Base-by-base conservation (phyloP, 1,140 invertebrate species). In the Cyclina sinensis region DNA sequence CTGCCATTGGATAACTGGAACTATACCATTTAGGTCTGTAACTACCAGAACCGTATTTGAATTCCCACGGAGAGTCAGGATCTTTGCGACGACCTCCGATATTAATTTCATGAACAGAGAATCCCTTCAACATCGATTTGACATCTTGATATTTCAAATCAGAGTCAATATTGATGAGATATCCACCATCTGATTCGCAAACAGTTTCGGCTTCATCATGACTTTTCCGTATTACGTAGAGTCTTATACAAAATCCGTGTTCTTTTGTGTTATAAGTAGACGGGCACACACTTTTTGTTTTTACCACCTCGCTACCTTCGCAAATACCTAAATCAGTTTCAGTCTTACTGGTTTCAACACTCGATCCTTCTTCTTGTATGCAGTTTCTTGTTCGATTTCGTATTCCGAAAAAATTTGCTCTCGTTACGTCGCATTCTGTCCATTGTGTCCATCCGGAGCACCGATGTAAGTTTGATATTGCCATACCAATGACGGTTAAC, bases 191-290 rank as follows among this genome's bases (percentile, higher is more conserved):
- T 32, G 54, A 3, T 18, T 78, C 2, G 35, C 74, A 78, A 7
- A 18, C 16, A 18, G 4, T 35, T 21, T 78, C 24, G 35, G 74
- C 74, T 16, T 78, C 74, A 35, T 51, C 46, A 24, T 51, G 27
- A 32, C 0, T 16, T 32, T 78, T 78, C 21, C 2, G 0, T 54
- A 24, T 51, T 18, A 32, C 30, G 27, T 48, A 48, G 14, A 78
- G 27, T 78, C 54, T 78, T 51, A 78, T 35, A 54, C 74, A 78
- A 37, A 51, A 54, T 35, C 74, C 48, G 16, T 78, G 48, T n/a
- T 46, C 18, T 54, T 46, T 78, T 0, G 54, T 2, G 16, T 78
- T 30, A 30, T 51, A 78, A 18, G 7, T 30, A 18, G 5, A 4
- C 12, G 11, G 74, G 32, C 74, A 78, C 0, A 70, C 1, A 4